phyloP scores from a whole-genome alignment of 2,888 invertebrate species.

The Patella depressa region DNA sequence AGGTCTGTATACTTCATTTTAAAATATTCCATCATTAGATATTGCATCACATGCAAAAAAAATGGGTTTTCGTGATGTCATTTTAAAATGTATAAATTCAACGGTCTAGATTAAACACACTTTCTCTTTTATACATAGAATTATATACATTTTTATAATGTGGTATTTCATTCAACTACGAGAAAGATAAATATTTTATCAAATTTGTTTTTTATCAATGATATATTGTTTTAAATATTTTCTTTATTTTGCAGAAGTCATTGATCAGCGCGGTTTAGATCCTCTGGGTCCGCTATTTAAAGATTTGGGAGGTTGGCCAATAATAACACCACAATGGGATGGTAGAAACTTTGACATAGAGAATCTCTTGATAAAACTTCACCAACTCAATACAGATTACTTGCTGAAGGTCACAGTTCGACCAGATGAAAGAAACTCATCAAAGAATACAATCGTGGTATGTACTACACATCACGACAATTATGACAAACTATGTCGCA shows the following conservation, averaged over 20 bases:
- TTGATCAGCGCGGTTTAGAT: slow-evolving; percentile 16
- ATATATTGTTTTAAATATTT: background rate
- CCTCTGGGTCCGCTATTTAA: slow-evolving; percentile 53
- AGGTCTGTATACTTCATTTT: too few relatives aligned
- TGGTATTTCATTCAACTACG: background rate
- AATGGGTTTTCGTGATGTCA: too few relatives aligned
- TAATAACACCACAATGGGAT: slow-evolving; percentile 75
- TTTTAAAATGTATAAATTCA: too few relatives aligned
- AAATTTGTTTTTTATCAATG: background rate
- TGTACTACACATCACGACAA: background rate
- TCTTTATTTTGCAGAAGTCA: slow-evolving; percentile 12
- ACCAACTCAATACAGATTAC: slow-evolving; percentile 80
- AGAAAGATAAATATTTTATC: background rate
- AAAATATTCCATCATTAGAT: too few relatives aligned
- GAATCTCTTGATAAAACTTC: slow-evolving; percentile 75
- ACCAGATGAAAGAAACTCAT: slow-evolving; percentile 91
- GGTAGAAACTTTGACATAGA: slow-evolving; percentile 70
- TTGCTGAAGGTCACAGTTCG: slow-evolving; percentile 75
- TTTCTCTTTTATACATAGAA: too few relatives aligned
- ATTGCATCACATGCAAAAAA: too few relatives aligned
- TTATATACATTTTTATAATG: too few relatives aligned
- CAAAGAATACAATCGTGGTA: slow-evolving; percentile 88
- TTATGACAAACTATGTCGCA: too few relatives aligned
- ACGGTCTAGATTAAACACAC: too few relatives aligned
- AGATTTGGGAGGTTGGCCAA: slow-evolving; percentile 89